These are phyloP conservation scores for Limnothrissa miodon DNA, from an alignment of 2,113 vertebrate genomes.

Conservation along the genomic window DNA sequence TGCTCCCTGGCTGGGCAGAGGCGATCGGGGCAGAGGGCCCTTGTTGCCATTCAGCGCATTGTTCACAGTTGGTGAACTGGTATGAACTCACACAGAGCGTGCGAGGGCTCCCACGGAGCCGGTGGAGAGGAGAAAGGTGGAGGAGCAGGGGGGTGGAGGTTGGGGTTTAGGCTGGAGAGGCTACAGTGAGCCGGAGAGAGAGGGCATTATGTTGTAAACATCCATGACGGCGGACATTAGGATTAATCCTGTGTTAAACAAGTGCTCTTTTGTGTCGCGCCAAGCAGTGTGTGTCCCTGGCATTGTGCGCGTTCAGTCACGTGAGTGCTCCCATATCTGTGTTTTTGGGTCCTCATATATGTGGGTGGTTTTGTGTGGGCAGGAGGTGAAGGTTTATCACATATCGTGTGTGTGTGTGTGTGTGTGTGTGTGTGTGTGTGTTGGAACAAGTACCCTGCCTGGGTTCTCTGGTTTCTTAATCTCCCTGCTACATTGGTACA, in stretches of 20 bases:
- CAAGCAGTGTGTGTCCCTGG: neutral
- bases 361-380: neutral
- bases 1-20: neutral
- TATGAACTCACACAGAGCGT: conserved; percentile 14
- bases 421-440: neutral
- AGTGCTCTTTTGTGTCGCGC: neutral
- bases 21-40: neutral
- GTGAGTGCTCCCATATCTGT: neutral
- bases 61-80: conserved; percentile 16
- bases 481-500: neutral
- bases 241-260: conserved; percentile 13
- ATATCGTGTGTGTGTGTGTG: neutral
- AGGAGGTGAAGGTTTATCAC: neutral
- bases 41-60: conserved; percentile 10
- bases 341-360: neutral
- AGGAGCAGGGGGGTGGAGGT: neutral
- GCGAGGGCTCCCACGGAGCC: neutral
- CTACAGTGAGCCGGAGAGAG: neutral
- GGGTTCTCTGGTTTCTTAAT: neutral
- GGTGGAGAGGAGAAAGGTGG: neutral
- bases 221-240: conserved; percentile 12
- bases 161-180: neutral
- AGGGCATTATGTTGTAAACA: conserved; percentile 15
- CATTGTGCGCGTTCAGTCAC: neutral
- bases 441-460: neutral